Evolutionary conservation across 2,888 invertebrate genomes (phyloP).

Genomic region (Mesopsocus fuscifrons): DNA sequence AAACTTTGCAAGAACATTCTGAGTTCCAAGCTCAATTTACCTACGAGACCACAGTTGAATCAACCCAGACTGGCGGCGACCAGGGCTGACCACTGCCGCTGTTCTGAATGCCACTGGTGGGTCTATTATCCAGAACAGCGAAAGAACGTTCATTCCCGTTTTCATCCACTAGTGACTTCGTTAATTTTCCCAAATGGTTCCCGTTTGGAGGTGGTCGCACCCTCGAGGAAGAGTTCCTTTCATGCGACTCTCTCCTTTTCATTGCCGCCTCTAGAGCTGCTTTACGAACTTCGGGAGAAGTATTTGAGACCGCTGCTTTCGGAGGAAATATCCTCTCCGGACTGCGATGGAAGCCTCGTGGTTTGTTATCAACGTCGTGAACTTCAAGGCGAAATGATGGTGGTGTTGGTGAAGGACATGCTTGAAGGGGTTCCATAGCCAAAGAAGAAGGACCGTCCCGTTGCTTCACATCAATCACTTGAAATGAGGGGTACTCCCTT

Average conservation of each 20-base stretch:
- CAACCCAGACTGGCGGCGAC: no score
- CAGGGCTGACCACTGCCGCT: no score
- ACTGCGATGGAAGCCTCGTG: not conserved
- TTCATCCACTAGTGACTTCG: not conserved
- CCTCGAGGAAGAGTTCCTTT: not conserved
- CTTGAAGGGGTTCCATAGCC: not conserved
- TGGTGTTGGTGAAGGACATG: not conserved
- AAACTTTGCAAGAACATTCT: no score
- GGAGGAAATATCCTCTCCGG: not conserved
- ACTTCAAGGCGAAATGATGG: constrained; percentile 5
- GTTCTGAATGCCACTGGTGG: no score
- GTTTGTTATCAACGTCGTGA: not conserved
- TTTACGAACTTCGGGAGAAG: not conserved
- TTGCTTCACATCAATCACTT: constrained; percentile 2
- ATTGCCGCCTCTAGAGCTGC: not conserved
- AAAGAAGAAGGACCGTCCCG: not conserved
- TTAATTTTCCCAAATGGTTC: not conserved
- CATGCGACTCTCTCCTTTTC: not conserved
- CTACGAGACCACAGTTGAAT: no score
- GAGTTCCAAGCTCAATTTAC: no score
- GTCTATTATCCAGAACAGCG: constrained; percentile 7
- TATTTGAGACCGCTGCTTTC: not conserved
- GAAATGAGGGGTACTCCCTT: not conserved
- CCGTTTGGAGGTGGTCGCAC: not conserved
- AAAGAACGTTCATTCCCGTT: not conserved